Evolutionary conservation across 2,797 vertebrate species (phyloP).

Genomic region (Pachyuromys duprasi): DNA sequence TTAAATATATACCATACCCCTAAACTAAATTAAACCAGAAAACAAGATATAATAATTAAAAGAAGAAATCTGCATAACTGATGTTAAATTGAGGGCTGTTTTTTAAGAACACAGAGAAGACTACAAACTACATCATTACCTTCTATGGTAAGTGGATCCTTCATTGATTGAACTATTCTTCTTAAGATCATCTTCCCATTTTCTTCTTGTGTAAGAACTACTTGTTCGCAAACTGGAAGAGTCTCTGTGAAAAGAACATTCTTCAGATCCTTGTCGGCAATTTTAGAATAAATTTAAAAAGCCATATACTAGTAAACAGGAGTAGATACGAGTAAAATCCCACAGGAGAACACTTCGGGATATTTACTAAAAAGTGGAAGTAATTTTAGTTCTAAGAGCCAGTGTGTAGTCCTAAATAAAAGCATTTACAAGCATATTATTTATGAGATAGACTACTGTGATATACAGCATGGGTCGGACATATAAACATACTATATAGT

Average conservation of each 20-base stretch:
- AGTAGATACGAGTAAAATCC: not conserved
- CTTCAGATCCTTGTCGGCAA: conserved; percentile 69
- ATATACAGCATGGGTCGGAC: not conserved
- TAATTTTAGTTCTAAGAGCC: conserved; percentile 37
- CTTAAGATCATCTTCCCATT: conserved; percentile 98
- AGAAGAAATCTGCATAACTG: not conserved
- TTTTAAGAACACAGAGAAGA: conserved; percentile 26
- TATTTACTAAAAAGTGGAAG: conserved; percentile 47
- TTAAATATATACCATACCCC: conserved; percentile 44
- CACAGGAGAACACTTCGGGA: not conserved
- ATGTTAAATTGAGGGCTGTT: conserved; percentile 42
- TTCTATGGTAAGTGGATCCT: conserved; percentile 97
- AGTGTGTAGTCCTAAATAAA: conserved; percentile 23
- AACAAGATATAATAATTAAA: conserved; percentile 20
- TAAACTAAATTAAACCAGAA: conserved; percentile 60
- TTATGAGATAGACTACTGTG: conserved; percentile 34
- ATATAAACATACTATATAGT: not conserved
- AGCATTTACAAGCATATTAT: not conserved
- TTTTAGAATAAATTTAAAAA: conserved; percentile 48
- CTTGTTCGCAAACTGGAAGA: conserved; percentile 94
- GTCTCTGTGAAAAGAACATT: conserved; percentile 90
- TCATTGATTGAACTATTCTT: conserved; percentile 94
- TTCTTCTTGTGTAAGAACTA: conserved; percentile 96
- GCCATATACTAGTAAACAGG: conserved; percentile 8
- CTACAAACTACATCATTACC: conserved; percentile 86